Conservation (phyloP, 2,888 invertebrate species). For the Sinopyrophorus schimmeli region DNA sequence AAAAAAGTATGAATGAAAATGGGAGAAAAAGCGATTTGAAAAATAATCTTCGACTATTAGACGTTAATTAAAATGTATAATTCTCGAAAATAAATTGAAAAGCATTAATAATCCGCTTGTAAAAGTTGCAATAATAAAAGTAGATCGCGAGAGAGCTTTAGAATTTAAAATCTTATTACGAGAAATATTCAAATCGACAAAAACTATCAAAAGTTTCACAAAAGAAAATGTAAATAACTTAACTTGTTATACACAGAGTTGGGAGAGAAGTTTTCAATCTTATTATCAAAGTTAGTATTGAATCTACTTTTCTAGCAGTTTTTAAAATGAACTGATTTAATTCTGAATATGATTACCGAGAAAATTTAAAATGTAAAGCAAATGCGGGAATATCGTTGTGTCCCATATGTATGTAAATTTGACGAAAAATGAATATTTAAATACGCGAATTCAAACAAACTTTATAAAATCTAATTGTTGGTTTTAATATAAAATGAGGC, state of each 20-base stretch:
- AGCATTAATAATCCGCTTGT: too few relatives aligned
- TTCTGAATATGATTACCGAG: constrained; percentile 57
- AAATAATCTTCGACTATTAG: too few relatives aligned
- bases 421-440: constrained; percentile 57
- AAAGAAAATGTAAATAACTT: constrained; percentile 34
- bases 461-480: constrained; percentile 53
- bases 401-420: constrained; percentile 58
- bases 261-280: constrained; percentile 50
- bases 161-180: constrained; percentile 27
- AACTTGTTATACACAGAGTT: constrained; percentile 32
- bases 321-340: constrained; percentile 56
- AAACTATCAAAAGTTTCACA: constrained; percentile 30
- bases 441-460: constrained; percentile 55
- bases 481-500: constrained; percentile 52
- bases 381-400: constrained; percentile 55
- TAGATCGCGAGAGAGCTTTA: background rate
- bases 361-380: constrained; percentile 58
- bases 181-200: constrained; percentile 26
- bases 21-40: too few relatives aligned
- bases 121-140: constrained; percentile 2
- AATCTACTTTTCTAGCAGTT: constrained; percentile 48
- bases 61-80: too few relatives aligned
- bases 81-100: too few relatives aligned
- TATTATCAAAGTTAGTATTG: constrained; percentile 50
- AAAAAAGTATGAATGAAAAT: too few relatives aligned